Conservation (phyloP, 2,113 vertebrate genomes). For the Crocuta crocuta region DNA sequence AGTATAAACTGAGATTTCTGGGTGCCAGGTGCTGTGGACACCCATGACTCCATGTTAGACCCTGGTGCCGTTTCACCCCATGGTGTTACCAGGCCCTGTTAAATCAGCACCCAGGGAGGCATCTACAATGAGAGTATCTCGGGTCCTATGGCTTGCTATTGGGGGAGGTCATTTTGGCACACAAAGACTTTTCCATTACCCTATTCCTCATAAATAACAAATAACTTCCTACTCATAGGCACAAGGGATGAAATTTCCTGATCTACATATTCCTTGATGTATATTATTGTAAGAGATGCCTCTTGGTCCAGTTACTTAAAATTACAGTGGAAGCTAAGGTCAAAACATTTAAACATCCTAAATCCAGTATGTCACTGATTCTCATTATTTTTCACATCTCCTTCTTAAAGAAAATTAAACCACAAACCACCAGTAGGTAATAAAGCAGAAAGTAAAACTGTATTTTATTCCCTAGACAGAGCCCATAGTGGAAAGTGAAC, state of each 20-base stretch:
- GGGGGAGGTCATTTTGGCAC: background rate
- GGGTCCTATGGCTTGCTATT: background rate
- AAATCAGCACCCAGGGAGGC: background rate
- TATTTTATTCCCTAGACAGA: background rate
- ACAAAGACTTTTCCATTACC: background rate
- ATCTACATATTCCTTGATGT: background rate
- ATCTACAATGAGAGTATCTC: background rate
- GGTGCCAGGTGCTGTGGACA: background rate
- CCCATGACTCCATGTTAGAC: background rate
- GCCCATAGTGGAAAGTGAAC: background rate
- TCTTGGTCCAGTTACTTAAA: constrained; percentile 17
- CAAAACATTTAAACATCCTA: background rate
- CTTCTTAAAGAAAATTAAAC: constrained; percentile 36
- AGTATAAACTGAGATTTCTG: background rate
- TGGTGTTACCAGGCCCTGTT: background rate
- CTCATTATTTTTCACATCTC: background rate
- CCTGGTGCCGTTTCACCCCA: background rate
- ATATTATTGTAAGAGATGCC: background rate
- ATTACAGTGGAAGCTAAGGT: background rate
- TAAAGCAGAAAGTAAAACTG: background rate
- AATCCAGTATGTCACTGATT: background rate
- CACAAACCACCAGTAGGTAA: background rate
- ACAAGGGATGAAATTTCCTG: background rate
- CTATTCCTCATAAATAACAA: background rate
- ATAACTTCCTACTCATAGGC: background rate